A percentile compares a stretch with the other conserved stretches of the same genome.
Conservation (phyloP, 2,113 vertebrate genomes). For the Tupaia chinensis region DNA sequence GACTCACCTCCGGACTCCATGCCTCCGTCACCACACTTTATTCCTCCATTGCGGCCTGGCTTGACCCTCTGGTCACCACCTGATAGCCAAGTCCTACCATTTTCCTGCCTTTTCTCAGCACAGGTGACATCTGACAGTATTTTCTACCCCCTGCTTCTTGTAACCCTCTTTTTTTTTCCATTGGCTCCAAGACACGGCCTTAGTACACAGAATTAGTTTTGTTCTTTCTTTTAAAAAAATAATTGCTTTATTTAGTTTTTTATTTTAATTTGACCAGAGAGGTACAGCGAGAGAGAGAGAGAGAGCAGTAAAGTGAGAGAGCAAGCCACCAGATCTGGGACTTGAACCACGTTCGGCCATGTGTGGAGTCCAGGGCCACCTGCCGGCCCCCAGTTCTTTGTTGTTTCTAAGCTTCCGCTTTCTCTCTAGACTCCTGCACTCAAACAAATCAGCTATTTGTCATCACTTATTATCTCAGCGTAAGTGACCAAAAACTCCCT, state of each 20-base stretch:
- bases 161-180: background rate
- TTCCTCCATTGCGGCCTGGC: background rate
- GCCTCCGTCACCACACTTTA: accelerated
- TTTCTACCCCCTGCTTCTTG: background rate
- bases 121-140: background rate
- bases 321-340: too few relatives aligned
- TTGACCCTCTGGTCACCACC: accelerated
- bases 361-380: too few relatives aligned
- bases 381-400: background rate
- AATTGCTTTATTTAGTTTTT: too few relatives aligned
- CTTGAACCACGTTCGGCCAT: too few relatives aligned
- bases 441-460: background rate
- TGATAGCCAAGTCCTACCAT: background rate
- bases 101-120: background rate
- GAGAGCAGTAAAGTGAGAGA: too few relatives aligned
- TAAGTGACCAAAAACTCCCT: constrained; percentile 5
- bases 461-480: background rate
- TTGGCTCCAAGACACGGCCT: background rate
- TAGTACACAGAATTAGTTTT: background rate
- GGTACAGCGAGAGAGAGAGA: too few relatives aligned
- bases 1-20: accelerated
- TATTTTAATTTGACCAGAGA: too few relatives aligned
- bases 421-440: constrained; percentile 23
- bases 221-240: too few relatives aligned
- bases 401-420: constrained; percentile 81